phyloP scores from a whole-genome alignment of 2,113 vertebrate species.

The Pitta sordida region DNA sequence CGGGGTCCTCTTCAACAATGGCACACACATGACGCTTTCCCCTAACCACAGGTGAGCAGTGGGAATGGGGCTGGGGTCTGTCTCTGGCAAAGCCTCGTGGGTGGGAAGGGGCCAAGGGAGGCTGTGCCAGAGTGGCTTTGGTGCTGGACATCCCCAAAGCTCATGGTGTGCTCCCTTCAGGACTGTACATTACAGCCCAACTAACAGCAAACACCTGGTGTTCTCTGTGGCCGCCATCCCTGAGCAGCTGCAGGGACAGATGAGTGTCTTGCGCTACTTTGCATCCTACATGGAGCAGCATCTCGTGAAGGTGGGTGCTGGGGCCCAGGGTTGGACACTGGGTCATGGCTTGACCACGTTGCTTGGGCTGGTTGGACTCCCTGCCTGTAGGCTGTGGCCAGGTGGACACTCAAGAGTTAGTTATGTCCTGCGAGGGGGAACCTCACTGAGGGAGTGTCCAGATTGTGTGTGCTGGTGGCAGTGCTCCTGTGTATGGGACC shows the following conservation, averaged over 20 bases:
- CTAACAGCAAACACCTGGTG: constrained; percentile 89
- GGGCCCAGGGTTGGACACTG: neutral
- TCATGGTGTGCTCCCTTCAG: constrained; percentile 53
- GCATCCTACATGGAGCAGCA: constrained; percentile 96
- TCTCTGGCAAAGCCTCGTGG: neutral
- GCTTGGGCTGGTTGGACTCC: neutral
- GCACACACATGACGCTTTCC: constrained; percentile 90
- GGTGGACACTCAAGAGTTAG: neutral
- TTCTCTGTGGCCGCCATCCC: constrained; percentile 83
- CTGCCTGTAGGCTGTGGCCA: neutral
- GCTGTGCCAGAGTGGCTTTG: neutral
- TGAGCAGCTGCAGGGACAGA: constrained; percentile 87
- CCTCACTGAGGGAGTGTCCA: neutral
- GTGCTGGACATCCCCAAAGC: neutral
- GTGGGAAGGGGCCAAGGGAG: neutral
- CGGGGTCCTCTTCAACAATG: constrained; percentile 93
- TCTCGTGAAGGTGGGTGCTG: constrained; percentile 88
- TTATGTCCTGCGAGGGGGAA: neutral
- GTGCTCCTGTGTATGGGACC: neutral
- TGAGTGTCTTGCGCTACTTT: constrained; percentile 88
- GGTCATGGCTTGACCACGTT: neutral
- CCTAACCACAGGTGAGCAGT: constrained; percentile 82
- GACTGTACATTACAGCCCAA: constrained; percentile 90
- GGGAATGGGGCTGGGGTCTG: neutral
- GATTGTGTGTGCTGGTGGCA: neutral